Conservation (phyloP, 1,140 invertebrate species). For the Drosophila virilis region DNA sequence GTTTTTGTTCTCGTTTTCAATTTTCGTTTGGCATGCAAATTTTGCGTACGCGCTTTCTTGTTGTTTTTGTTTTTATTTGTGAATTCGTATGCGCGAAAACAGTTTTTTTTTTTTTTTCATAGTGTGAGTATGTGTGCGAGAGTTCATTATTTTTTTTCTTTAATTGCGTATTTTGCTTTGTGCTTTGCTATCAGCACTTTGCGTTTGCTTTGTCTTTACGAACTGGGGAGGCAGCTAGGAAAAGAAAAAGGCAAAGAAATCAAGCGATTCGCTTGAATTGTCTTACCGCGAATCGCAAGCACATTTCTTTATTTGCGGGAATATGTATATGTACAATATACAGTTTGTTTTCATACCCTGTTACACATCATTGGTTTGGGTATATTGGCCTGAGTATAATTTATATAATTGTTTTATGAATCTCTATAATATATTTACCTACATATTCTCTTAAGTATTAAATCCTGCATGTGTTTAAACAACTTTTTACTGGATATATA, state of each 20-base stretch:
- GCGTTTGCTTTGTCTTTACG: slow-evolving; percentile 40
- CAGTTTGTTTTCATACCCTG: slow-evolving; percentile 62
- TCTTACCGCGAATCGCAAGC: slow-evolving; percentile 47
- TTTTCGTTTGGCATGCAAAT: slow-evolving; percentile 67
- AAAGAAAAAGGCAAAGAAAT: slow-evolving; percentile 42
- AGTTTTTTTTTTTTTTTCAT: not conserved
- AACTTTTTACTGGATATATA: no score
- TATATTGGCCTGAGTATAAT: not conserved
- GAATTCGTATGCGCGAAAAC: slow-evolving; percentile 46
- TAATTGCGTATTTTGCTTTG: slow-evolving; percentile 65
- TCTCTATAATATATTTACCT: no score
- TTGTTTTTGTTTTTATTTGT: slow-evolving; percentile 31
- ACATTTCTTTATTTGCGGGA: slow-evolving; percentile 59
- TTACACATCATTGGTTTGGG: not conserved
- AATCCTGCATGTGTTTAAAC: no score
- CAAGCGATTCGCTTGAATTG: slow-evolving; percentile 73
- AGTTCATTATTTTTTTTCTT: slow-evolving; percentile 69
- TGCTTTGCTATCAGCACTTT: slow-evolving; percentile 73
- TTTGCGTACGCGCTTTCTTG: slow-evolving; percentile 25
- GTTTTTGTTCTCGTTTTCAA: slow-evolving; percentile 46
- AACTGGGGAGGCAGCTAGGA: slow-evolving; percentile 14
- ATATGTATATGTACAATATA: not conserved
- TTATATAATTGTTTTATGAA: not conserved
- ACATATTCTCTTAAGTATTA: no score
- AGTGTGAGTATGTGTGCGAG: slow-evolving; percentile 5